Evolutionary conservation across 2,113 vertebrate genomes (phyloP).

Genomic region (Salvator merianae): DNA sequence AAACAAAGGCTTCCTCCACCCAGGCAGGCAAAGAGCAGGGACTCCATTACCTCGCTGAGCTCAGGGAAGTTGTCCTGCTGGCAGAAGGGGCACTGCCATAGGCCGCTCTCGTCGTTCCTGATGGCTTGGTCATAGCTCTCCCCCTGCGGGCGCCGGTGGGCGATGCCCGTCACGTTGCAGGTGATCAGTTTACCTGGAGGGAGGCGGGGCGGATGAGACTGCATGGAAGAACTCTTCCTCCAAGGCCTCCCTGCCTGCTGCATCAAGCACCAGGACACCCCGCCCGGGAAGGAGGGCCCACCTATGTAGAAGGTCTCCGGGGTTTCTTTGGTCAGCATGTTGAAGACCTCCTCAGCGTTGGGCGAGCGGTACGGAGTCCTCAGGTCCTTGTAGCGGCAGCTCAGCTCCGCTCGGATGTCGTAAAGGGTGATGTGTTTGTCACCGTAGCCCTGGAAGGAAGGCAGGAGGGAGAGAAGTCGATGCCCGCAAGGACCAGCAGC

Average conservation of each 20-base stretch:
- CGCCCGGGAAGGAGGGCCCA: conserved; percentile 50
- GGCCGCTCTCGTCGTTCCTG: conserved; percentile 90
- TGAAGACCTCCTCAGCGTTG: conserved; percentile 97
- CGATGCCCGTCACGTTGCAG: conserved; percentile 93
- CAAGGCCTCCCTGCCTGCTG: too few species aligned
- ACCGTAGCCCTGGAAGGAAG: conserved; percentile 86
- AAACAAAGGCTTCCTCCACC: neutral
- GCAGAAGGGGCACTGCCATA: conserved; percentile 99
- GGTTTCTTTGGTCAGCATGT: conserved; percentile 97
- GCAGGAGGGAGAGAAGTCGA: neutral
- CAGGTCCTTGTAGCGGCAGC: conserved; percentile 97
- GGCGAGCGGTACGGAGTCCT: conserved; percentile 89
- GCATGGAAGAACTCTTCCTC: too few species aligned
- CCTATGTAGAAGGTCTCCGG: conserved; percentile 99
- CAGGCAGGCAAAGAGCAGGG: neutral
- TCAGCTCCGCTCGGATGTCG: conserved; percentile 96
- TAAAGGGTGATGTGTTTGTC: conserved; percentile 98
- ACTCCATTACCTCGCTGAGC: conserved; percentile 89
- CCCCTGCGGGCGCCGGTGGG: conserved; percentile 94
- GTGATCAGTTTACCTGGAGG: conserved; percentile 93
- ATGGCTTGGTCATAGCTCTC: conserved; percentile 99
- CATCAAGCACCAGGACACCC: neutral
- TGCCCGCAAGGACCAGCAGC: neutral
- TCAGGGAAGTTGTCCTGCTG: conserved; percentile 99
- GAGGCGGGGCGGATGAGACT: neutral